These are phyloP conservation scores for Cephalopterus ornatus DNA, from an alignment of 2,113 vertebrate genomes.

Conservation along the genomic window DNA sequence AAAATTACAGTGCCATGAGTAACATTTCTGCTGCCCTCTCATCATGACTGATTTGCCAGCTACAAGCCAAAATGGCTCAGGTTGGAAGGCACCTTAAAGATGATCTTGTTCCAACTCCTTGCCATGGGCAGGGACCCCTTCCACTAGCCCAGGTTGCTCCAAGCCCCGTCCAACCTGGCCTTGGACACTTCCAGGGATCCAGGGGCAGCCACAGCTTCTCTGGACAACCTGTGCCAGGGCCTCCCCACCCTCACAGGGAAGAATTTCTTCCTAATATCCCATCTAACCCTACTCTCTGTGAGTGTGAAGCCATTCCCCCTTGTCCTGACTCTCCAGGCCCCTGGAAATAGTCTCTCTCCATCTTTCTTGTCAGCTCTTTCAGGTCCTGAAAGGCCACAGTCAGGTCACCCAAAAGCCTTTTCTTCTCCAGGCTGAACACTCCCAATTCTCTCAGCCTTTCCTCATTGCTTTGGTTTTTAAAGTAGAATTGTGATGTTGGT, in stretches of 20 bases:
- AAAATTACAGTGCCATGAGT: not conserved
- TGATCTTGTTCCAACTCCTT: not conserved
- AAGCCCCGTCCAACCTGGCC: not conserved
- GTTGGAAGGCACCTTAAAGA: not conserved
- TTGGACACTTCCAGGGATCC: not conserved
- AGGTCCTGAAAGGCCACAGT: not conserved
- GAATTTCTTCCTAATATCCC: not conserved
- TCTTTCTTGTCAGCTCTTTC: not conserved
- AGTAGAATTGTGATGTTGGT: not conserved
- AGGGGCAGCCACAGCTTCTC: not conserved
- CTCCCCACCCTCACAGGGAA: rapidly evolving
- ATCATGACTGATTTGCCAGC: not conserved
- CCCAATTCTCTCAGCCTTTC: not conserved
- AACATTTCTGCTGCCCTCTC: not conserved
- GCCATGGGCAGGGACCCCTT: not conserved
- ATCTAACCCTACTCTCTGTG: rapidly evolving
- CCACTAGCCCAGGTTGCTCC: not conserved
- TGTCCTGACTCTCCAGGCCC: rapidly evolving
- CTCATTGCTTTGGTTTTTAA: not conserved
- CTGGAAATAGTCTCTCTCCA: not conserved
- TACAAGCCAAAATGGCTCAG: not conserved
- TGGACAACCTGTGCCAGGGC: not conserved
- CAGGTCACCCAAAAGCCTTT: not conserved
- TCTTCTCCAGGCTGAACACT: not conserved
- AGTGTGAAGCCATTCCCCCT: not conserved